Evolutionary conservation across 2,888 invertebrate species (phyloP).

Genomic region (Beris chalybata): DNA sequence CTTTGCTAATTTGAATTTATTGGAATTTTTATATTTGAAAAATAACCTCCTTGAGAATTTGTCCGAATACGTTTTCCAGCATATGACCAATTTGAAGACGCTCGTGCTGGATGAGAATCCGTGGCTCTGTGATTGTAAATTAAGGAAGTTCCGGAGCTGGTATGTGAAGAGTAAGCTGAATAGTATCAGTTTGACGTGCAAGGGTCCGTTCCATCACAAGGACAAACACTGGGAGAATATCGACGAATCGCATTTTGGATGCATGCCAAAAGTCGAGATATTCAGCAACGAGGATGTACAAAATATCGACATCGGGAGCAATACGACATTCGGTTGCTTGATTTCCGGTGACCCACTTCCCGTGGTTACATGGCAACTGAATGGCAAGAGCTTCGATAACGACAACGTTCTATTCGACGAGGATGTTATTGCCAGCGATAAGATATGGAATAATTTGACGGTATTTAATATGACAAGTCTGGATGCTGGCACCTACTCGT

Average conservation of each 20-base stretch:
- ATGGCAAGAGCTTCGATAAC: slow-evolving; percentile 66
- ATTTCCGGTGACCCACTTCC: slow-evolving; percentile 84
- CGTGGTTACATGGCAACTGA: slow-evolving; percentile 79
- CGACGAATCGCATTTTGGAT: slow-evolving; percentile 75
- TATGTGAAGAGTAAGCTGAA: slow-evolving; percentile 77
- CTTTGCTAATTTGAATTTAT: slow-evolving; percentile 71
- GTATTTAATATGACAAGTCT: slow-evolving; percentile 79
- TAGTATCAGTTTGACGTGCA: slow-evolving; percentile 73
- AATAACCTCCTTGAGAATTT: slow-evolving; percentile 76
- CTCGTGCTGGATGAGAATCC: slow-evolving; percentile 82
- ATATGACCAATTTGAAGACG: slow-evolving; percentile 76
- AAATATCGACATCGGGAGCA: slow-evolving; percentile 76
- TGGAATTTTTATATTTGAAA: slow-evolving; percentile 78
- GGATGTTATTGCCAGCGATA: slow-evolving; percentile 52
- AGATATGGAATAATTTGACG: slow-evolving; percentile 77
- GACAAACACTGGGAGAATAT: slow-evolving; percentile 78
- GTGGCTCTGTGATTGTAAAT: slow-evolving; percentile 87
- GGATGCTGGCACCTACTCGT: slow-evolving; percentile 84
- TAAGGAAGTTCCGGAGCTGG: slow-evolving; percentile 83
- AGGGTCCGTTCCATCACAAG: slow-evolving; percentile 69
- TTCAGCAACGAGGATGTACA: slow-evolving; percentile 61
- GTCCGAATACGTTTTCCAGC: slow-evolving; percentile 68
- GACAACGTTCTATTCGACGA: slow-evolving; percentile 59
- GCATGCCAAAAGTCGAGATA: slow-evolving; percentile 73
- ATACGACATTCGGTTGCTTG: slow-evolving; percentile 79